Conservation (phyloP, 2,113 vertebrate species). For the Baryphthengus martii region DNA sequence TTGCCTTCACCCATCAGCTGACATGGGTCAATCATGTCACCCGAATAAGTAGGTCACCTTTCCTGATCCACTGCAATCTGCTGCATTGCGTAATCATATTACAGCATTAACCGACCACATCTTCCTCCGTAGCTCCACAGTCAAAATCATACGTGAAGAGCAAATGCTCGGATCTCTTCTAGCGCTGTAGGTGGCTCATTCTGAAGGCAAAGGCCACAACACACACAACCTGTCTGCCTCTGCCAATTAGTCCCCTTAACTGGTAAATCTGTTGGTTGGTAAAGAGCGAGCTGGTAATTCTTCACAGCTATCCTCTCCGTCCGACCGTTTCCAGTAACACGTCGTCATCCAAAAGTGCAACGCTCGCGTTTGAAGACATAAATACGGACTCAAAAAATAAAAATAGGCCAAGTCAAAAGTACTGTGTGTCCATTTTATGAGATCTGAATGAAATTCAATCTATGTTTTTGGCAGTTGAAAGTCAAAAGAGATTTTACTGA, state of each 20-base stretch:
- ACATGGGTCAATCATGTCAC: conserved; percentile 43
- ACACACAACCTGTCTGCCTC: background rate
- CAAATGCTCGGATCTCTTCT: background rate
- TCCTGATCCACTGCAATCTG: conserved; percentile 60
- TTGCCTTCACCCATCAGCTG: conserved; percentile 34
- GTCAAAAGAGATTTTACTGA: background rate
- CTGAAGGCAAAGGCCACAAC: background rate
- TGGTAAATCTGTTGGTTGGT: background rate
- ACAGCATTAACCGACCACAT: conserved; percentile 5
- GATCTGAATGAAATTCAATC: background rate
- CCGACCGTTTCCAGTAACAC: background rate
- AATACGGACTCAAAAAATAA: background rate
- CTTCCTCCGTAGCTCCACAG: background rate
- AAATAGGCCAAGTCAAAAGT: background rate
- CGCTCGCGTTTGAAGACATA: background rate
- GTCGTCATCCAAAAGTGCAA: background rate
- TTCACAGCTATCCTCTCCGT: background rate
- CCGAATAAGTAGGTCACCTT: conserved; percentile 56
- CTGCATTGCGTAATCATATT: conserved; percentile 4
- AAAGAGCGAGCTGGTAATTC: background rate
- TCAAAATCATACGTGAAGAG: background rate
- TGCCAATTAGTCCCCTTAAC: fast-evolving
- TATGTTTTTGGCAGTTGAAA: background rate
- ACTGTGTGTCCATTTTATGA: background rate
- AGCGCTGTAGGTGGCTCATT: fast-evolving